Evolutionary conservation across 2,797 vertebrate species (phyloP), one percentile per base, ranked within the genome.

Genomic region (Chelon auratus): DNA sequence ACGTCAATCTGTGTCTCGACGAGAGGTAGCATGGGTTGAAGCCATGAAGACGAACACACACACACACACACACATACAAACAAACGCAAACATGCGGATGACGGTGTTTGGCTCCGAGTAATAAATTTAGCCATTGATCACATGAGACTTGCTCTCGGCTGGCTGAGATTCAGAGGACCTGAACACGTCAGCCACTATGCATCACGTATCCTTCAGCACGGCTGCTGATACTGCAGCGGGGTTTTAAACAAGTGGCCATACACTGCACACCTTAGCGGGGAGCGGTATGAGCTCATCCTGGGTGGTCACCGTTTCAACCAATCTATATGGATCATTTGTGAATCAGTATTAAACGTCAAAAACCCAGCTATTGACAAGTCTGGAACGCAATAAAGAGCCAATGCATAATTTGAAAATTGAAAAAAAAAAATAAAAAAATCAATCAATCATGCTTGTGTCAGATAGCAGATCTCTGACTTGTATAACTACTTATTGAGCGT

Each of bases 41-140:
- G 24, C 62, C 13, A 24, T 51, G 43, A 74, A 76, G 68, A 51
- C 59, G 47, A 62, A 57, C 61, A 53, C 40, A 59, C 40, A 70
- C 48, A 62, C 9, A 13, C 24, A 7, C 30, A 59, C 43, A 30
- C 24, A 7, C 30, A 59, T 40, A 30, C 40, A 68, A 47, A 26
- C 18, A 33, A 53, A 40, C 5, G 42, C 17, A 43, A 33, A 7
- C 42, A 15, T 0, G 14, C 1, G 57, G 67, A 76, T 72, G 85
- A 85, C 66, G 12, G 80, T 60, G 54, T 71, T 77, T 12, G 47
- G 77, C 60, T 82, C 63, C 1, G 45, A 70, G 86, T 88, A 88
- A 93, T 84, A 68, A 81, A 91, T 89, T 86, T 62, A 79, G 59
- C 71, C 67, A 82, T 72, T 89, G 90, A 91, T 91, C 83, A 81